Evolutionary conservation across 2,113 vertebrate species (phyloP).

Genomic region (Oophaga pumilio): DNA sequence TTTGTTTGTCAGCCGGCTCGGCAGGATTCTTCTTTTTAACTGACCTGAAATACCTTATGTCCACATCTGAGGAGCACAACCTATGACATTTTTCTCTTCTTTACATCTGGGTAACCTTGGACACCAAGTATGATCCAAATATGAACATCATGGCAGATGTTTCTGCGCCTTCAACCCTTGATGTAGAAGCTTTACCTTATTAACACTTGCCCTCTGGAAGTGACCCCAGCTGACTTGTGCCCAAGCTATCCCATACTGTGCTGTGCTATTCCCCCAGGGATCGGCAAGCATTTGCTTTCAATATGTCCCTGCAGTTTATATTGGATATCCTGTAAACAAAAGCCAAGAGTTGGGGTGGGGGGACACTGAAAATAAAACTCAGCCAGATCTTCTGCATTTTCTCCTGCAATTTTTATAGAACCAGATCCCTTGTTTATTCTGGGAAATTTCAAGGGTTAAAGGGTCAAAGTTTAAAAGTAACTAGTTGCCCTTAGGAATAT

Average conservation of each 20-base stretch:
- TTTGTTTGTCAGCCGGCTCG: neutral
- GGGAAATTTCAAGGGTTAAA: slow-evolving; percentile 40
- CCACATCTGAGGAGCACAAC: neutral
- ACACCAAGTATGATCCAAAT: slow-evolving; percentile 5
- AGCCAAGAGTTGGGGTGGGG: neutral
- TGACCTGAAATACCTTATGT: neutral
- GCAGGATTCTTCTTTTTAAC: neutral
- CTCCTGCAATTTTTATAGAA: neutral
- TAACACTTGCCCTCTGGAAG: slow-evolving; percentile 40
- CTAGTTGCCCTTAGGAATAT: slow-evolving; percentile 45
- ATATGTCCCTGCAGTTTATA: slow-evolving; percentile 10
- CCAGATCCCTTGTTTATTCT: slow-evolving; percentile 23
- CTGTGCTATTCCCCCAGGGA: slow-evolving; percentile 7
- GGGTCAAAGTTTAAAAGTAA: slow-evolving; percentile 52
- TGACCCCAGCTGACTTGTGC: slow-evolving; percentile 40
- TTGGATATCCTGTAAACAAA: slow-evolving; percentile 51
- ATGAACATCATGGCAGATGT: slow-evolving; percentile 41
- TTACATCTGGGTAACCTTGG: slow-evolving; percentile 21
- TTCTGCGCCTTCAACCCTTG: slow-evolving; percentile 13
- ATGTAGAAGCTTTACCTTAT: slow-evolving; percentile 50
- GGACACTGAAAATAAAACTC: slow-evolving; percentile 27
- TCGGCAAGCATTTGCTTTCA: slow-evolving; percentile 43
- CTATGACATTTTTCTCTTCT: neutral
- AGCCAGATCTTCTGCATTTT: neutral
- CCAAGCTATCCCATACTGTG: neutral